These are phyloP conservation scores for Rhorus exstirpatorius DNA, from an alignment of 2,888 invertebrate species.

Conservation along the genomic window DNA sequence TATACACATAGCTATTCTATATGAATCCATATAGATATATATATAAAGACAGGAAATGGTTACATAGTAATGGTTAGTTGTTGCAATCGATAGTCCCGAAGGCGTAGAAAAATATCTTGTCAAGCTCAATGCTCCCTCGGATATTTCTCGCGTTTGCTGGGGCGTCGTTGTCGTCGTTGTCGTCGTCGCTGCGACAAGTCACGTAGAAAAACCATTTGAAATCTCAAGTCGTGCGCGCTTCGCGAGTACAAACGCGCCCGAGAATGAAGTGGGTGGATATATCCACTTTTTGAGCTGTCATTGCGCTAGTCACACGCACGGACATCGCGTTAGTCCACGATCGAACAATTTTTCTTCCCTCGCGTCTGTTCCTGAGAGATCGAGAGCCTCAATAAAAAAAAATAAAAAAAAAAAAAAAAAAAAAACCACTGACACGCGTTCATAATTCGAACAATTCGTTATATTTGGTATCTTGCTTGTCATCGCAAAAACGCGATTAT, in stretches of 20 bases:
- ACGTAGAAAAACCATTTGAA: slow-evolving; percentile 73
- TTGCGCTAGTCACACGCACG: slow-evolving; percentile 16
- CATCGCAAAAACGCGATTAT: no score
- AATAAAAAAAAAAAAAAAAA: not conserved
- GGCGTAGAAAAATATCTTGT: slow-evolving; percentile 47
- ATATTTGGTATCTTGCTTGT: not conserved
- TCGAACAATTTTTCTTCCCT: slow-evolving; percentile 48
- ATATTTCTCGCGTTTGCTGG: slow-evolving; percentile 2
- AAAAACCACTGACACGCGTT: no score
- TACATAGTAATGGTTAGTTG: not conserved
- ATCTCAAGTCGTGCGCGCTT: slow-evolving; percentile 58
- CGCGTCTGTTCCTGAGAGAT: slow-evolving; percentile 36
- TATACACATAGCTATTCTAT: no score
- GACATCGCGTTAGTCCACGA: not conserved
- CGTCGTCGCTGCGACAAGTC: slow-evolving; percentile 54
- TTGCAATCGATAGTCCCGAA: slow-evolving; percentile 60
- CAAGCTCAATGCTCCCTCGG: slow-evolving; percentile 36
- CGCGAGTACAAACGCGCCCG: slow-evolving; percentile 44
- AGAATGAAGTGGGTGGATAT: slow-evolving; percentile 41
- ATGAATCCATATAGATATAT: slow-evolving; percentile 14
- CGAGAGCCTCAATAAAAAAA: slow-evolving; percentile 23
- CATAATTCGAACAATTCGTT: no score
- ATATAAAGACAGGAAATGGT: slow-evolving; percentile 5
- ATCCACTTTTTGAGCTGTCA: slow-evolving; percentile 55
- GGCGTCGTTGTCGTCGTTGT: not conserved